Evolutionary conservation across 92 coral and sea anemone species (phyloP).

Genomic region (Diadumene lineata): DNA sequence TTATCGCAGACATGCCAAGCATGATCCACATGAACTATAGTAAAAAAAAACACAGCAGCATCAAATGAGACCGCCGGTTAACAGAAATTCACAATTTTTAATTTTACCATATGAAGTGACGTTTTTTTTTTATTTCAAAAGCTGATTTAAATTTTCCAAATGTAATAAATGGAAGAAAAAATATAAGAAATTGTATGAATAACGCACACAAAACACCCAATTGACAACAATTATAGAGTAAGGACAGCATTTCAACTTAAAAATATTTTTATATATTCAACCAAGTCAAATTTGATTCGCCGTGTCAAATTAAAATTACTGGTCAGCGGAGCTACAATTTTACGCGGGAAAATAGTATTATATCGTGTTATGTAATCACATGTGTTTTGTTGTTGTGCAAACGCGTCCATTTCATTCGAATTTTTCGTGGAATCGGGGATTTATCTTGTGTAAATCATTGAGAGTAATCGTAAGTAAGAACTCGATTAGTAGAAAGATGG

Average conservation of each 20-base stretch:
- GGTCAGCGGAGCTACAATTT: slow-evolving; percentile 23
- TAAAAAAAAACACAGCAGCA: neutral
- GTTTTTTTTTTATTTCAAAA: no score
- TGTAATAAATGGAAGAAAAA: no score
- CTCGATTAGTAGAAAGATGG: slow-evolving; percentile 23
- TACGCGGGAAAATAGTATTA: slow-evolving; percentile 5
- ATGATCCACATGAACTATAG: neutral
- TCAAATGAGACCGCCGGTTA: neutral
- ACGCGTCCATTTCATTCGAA: neutral
- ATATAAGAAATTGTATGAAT: no score
- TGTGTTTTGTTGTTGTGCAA: neutral
- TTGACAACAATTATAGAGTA: no score
- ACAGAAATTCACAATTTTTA: no score
- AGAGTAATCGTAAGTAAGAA: neutral
- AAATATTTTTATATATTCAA: no score
- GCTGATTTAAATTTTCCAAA: no score
- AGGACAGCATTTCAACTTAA: no score
- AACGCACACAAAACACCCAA: no score
- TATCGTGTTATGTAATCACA: slow-evolving; percentile 28
- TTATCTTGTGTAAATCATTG: neutral
- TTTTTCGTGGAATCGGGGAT: neutral
- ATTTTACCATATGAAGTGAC: no score
- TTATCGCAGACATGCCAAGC: neutral
- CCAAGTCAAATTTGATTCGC: no score
- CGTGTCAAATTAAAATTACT: no score